Evolutionary conservation across 2,113 vertebrate genomes (phyloP).

Genomic region (Promerops cafer): DNA sequence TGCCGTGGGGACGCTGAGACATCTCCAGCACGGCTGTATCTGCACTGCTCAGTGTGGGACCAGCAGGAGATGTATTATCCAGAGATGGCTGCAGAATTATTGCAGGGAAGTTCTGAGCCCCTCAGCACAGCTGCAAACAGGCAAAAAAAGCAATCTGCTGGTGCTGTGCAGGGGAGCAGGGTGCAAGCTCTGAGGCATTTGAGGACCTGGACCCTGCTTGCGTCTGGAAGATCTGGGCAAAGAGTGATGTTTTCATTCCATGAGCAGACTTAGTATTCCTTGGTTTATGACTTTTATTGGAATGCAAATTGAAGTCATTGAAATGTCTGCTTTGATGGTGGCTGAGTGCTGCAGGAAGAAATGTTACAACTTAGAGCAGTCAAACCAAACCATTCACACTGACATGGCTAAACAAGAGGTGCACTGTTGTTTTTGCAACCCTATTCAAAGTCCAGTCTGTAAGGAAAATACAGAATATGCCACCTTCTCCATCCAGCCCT

Average conservation of each 20-base stretch:
- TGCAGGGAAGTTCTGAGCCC: neutral
- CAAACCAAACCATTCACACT: neutral
- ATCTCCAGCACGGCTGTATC: rapidly evolving
- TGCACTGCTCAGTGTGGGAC: neutral
- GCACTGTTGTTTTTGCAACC: neutral
- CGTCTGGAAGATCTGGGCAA: neutral
- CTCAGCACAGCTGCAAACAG: neutral
- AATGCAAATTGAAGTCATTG: neutral
- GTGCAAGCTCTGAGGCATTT: neutral
- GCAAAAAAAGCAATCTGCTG: neutral
- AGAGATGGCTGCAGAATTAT: neutral
- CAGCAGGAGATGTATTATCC: neutral
- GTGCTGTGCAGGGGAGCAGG: neutral
- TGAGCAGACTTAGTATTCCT: neutral
- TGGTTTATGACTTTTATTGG: neutral
- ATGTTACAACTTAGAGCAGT: neutral
- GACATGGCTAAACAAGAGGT: neutral
- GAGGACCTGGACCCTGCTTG: neutral
- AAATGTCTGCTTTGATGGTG: neutral
- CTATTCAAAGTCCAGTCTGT: neutral
- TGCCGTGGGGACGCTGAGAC: neutral
- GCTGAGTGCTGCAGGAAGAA: neutral
- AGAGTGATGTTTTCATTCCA: neutral
- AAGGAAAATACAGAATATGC: neutral
- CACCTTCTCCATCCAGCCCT: neutral